Percentiles rank a stretch among this genome's conserved stretches.
Evolutionary conservation across 2,888 invertebrate genomes (phyloP).

Genomic region (Bombyx huttoni): DNA sequence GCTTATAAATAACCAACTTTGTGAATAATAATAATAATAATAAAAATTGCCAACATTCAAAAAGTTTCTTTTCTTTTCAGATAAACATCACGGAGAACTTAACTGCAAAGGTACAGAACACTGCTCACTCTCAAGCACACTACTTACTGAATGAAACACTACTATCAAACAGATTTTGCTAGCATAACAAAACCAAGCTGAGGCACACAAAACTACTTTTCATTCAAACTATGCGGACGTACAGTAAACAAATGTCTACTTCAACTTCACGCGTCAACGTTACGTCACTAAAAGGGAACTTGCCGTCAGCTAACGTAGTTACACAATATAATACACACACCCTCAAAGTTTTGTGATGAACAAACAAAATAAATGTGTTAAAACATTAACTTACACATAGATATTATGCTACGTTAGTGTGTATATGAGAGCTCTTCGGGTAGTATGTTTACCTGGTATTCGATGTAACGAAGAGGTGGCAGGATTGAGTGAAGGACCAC

Average conservation of each 20-base stretch:
- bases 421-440: conserved; percentile 26
- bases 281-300: conserved; percentile 39
- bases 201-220: conserved; percentile 39
- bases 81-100: conserved; percentile 24
- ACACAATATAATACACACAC: conserved; percentile 15
- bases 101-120: conserved; percentile 28
- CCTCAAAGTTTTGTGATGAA: conserved; percentile 12
- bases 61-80: conserved; percentile 34
- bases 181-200: conserved; percentile 35
- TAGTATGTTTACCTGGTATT: conserved; percentile 42
- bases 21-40: too few relatives aligned
- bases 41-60: background rate
- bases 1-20: too few relatives aligned
- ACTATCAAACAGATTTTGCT: conserved; percentile 39
- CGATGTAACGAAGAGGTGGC: conserved; percentile 54
- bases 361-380: conserved; percentile 11
- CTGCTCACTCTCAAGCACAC: conserved; percentile 23
- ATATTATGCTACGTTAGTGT: conserved; percentile 21
- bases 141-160: conserved; percentile 13
- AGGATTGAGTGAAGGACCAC: conserved; percentile 36
- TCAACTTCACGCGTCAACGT: conserved; percentile 34
- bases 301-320: conserved; percentile 19
- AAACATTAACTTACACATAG: conserved; percentile 20
- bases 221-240: conserved; percentile 50
- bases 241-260: conserved; percentile 36